Evolutionary conservation across 2,113 vertebrate genomes (phyloP).

Genomic region (Conger conger): DNA sequence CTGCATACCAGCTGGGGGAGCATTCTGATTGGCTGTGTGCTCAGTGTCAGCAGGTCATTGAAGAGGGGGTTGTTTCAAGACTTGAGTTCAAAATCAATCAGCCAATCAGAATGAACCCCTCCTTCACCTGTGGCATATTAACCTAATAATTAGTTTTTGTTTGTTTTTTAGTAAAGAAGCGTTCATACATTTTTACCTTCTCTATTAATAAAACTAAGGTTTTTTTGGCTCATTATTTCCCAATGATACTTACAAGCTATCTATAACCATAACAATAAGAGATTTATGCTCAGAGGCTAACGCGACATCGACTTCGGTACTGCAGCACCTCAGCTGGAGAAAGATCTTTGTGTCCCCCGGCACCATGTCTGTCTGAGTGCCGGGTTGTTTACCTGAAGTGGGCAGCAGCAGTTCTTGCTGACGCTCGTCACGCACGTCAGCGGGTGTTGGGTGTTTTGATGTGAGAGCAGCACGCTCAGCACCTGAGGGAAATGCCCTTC

Average conservation of each 20-base stretch:
- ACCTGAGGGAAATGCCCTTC: background rate
- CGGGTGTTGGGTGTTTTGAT: background rate
- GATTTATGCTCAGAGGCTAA: background rate
- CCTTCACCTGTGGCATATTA: conserved; percentile 36
- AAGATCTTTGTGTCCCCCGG: background rate
- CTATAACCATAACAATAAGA: background rate
- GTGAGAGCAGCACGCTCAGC: background rate
- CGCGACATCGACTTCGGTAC: background rate
- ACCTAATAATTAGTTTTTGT: conserved; percentile 35
- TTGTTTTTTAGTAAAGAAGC: background rate
- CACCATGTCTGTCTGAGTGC: background rate
- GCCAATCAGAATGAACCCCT: conserved; percentile 70
- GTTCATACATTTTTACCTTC: background rate
- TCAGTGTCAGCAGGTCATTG: conserved; percentile 43
- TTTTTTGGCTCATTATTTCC: background rate
- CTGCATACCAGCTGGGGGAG: conserved; percentile 33
- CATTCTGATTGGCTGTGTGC: conserved; percentile 80
- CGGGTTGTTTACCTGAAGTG: background rate
- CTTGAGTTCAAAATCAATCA: conserved; percentile 44
- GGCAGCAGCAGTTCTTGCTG: background rate
- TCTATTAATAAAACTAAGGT: background rate
- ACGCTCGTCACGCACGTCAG: conserved; percentile 14
- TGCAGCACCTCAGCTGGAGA: background rate
- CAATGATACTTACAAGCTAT: background rate
- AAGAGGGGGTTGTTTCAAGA: conserved; percentile 8